phyloP scores from a whole-genome alignment of 2,888 invertebrate species.

The Troilus luridus region DNA sequence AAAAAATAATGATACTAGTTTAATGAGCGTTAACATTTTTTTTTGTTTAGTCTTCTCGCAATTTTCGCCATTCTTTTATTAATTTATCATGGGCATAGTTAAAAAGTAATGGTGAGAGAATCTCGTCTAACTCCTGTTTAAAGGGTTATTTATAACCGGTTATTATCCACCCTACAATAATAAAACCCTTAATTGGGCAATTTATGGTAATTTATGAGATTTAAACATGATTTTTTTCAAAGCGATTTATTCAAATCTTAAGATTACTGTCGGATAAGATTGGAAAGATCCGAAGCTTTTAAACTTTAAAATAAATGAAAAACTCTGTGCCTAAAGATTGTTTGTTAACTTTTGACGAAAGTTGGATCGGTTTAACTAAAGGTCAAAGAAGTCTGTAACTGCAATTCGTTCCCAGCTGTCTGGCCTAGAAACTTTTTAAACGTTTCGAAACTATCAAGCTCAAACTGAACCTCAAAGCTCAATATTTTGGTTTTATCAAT shows the following conservation, averaged over 20 bases:
- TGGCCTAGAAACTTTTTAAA: not conserved
- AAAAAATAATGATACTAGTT: too few relatives aligned
- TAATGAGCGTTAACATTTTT: too few relatives aligned
- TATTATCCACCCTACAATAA: too few relatives aligned
- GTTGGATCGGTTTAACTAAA: slow-evolving; percentile 3
- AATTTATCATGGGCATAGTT: too few relatives aligned
- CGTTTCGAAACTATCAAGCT: not conserved
- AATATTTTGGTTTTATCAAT: not conserved
- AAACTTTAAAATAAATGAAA: not conserved
- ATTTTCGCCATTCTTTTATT: too few relatives aligned
- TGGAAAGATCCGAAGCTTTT: not conserved
- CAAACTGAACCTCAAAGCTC: not conserved
- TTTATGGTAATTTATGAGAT: not conserved
- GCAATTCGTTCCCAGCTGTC: not conserved
- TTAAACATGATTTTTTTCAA: not conserved
- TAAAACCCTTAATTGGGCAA: too few relatives aligned
- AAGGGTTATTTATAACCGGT: too few relatives aligned
- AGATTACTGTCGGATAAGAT: not conserved
- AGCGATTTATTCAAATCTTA: not conserved
- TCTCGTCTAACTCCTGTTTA: too few relatives aligned
- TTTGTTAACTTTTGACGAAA: not conserved
- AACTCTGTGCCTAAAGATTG: not conserved
- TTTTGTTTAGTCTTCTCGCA: too few relatives aligned
- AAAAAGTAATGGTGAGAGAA: too few relatives aligned
- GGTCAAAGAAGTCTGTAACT: not conserved